Evolutionary conservation across 2,797 vertebrate species (phyloP).

Genomic region (Poeciliopsis turneri): DNA sequence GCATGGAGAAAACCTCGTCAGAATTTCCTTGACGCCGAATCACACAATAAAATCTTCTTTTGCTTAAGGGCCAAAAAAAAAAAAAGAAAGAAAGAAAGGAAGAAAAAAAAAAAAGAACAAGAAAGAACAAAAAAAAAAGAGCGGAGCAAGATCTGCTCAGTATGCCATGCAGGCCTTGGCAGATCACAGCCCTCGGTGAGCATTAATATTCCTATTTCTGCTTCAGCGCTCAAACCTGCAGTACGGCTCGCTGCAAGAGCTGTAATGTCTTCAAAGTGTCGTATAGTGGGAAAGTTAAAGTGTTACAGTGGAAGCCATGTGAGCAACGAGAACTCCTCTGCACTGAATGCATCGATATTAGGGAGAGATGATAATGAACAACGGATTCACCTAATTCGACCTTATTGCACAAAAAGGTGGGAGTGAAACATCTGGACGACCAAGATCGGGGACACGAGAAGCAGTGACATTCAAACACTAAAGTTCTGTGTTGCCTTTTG

Average conservation of each 20-base stretch:
- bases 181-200: constrained; percentile 44
- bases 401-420: background rate
- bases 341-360: too few species aligned
- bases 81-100: background rate
- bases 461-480: too few species aligned
- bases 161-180: constrained; percentile 32
- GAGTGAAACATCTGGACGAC: background rate
- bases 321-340: background rate
- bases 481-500: background rate
- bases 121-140: constrained; percentile 6
- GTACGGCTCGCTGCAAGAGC: constrained; percentile 23
- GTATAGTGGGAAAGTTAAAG: constrained; percentile 6
- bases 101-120: background rate
- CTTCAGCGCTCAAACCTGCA: constrained; percentile 35
- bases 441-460: background rate
- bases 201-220: constrained; percentile 56
- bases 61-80: constrained; percentile 23
- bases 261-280: constrained; percentile 33
- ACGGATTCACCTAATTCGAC: background rate
- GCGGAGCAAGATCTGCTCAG: constrained; percentile 44
- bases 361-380: too few species aligned
- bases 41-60: constrained; percentile 61
- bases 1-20: constrained; percentile 52
- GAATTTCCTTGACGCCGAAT: constrained; percentile 41
- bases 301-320: constrained; percentile 9